Percentiles rank a stretch among this genome's conserved stretches.
phyloP scores from a whole-genome alignment of 2,797 vertebrate genomes.

The Lagodon rhomboides region DNA sequence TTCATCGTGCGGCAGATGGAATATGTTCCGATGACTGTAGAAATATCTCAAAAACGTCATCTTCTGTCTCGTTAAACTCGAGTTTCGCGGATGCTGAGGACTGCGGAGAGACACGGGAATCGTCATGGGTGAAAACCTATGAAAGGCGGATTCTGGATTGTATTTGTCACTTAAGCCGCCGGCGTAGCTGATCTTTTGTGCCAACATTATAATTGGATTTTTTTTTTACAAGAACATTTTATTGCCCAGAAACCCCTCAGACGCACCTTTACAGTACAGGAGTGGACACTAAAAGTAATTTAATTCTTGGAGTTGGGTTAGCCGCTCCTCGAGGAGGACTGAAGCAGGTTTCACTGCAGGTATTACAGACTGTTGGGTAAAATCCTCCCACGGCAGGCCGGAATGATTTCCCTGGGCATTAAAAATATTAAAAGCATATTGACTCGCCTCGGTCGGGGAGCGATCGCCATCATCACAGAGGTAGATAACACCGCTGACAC shows the following conservation, averaged over 20 bases:
- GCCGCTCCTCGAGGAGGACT: constrained; percentile 42
- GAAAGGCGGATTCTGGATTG: background rate
- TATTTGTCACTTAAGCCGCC: constrained; percentile 6
- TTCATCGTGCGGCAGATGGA: background rate
- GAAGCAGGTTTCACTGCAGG: constrained; percentile 39
- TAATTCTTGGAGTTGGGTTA: constrained; percentile 33
- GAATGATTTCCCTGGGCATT: constrained; percentile 57
- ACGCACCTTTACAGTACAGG: constrained; percentile 36
- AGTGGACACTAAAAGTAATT: constrained; percentile 55
- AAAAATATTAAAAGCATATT: constrained; percentile 64
- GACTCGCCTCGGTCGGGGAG: constrained; percentile 49
- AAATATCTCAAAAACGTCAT: background rate
- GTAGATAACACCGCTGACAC: constrained; percentile 22
- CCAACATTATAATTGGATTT: constrained; percentile 43
- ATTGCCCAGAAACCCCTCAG: constrained; percentile 39
- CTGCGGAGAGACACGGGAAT: background rate
- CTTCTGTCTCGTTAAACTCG: background rate
- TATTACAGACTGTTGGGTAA: constrained; percentile 50
- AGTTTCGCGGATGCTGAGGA: background rate
- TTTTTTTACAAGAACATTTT: constrained; percentile 33
- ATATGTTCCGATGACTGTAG: background rate
- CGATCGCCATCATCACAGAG: constrained; percentile 22
- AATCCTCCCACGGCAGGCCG: constrained; percentile 45
- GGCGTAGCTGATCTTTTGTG: constrained; percentile 3
- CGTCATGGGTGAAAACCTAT: background rate